Base-by-base conservation (phyloP, 2,113 vertebrate species). In the Agelaius tricolor region DNA sequence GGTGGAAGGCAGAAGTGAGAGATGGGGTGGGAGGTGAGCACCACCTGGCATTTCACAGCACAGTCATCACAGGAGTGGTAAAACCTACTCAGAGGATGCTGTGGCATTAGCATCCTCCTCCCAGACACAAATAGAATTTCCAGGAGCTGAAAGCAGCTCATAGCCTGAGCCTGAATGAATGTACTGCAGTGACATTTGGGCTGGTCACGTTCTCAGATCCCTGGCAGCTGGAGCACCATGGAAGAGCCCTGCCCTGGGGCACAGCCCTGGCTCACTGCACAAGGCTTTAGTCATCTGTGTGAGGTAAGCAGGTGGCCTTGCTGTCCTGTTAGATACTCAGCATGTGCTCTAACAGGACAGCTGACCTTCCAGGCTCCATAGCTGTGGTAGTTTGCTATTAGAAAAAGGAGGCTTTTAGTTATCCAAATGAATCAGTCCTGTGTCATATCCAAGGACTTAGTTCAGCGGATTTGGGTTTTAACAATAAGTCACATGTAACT, bases 51-150 rank as follows among this genome's bases (percentile, higher is more conserved):
- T 76, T 83, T 76, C 71, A 43, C 22, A 74, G 80, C 73, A 66
- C 55, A 54, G 63, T 69, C 77, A 20, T 62, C 75, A 41, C 46
- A 2, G 28, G 51, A 74, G 83, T 55, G 59, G 88, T 41, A 58
- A 94, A 92, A 93, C 59, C 79, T 87, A 37, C 92, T 86, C 90
- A 83, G 73, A 90, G 75, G 78, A 73, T 90, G 90, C 78, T 65
- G 58, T 55, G 58, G 49, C 76, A 91, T 57, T 73, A 65, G 22
- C n/a, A 69, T 66, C 59, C 67, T 90, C 75, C 75, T 92, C 88
- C 46, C 43, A 84, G 79, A 24, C 52, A 86, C 68, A 57, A 83
- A 22, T 18, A 90, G 90, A 62, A 84, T 59, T 88, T 77, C 67
- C 75, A 72, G 43, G 41, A 51, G 88, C 90, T 61, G 59, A 49